These are phyloP conservation scores for Odontophorus gujanensis DNA, from an alignment of 2,113 vertebrate species.

Conservation along the genomic window DNA sequence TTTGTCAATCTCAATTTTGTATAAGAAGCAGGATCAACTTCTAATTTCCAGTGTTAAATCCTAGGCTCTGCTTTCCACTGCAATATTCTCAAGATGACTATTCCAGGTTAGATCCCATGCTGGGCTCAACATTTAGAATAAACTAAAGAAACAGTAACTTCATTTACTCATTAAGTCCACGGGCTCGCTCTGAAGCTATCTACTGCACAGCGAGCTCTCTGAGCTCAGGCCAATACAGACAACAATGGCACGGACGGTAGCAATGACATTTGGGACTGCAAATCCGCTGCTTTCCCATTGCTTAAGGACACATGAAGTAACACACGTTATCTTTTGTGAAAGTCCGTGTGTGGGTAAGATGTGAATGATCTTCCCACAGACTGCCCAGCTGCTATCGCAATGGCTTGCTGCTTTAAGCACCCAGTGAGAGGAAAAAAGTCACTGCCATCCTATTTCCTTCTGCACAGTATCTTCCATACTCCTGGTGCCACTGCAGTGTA, in stretches of 20 bases:
- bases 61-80: slow-evolving; percentile 58
- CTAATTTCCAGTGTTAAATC: slow-evolving; percentile 83
- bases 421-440: not conserved
- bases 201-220: not conserved
- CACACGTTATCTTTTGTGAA: not conserved
- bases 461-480: not conserved
- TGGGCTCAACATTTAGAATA: slow-evolving; percentile 56
- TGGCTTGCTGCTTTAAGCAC: not conserved
- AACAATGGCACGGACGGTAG: not conserved
- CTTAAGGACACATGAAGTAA: not conserved
- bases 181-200: not conserved
- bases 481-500: not conserved
- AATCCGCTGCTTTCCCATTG: not conserved
- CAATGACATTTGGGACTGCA: not conserved
- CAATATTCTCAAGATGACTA: slow-evolving; percentile 68
- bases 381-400: not conserved
- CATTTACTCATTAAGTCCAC: slow-evolving; percentile 20
- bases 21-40: slow-evolving; percentile 82
- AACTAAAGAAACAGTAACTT: slow-evolving; percentile 47
- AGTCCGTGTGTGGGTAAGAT: not conserved
- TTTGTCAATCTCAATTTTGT: slow-evolving; percentile 82
- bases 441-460: not conserved
- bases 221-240: not conserved
- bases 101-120: slow-evolving; percentile 52
- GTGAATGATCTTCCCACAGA: not conserved